Conservation (phyloP, 2,888 invertebrate species). For the Drosophila austrosaltans region DNA sequence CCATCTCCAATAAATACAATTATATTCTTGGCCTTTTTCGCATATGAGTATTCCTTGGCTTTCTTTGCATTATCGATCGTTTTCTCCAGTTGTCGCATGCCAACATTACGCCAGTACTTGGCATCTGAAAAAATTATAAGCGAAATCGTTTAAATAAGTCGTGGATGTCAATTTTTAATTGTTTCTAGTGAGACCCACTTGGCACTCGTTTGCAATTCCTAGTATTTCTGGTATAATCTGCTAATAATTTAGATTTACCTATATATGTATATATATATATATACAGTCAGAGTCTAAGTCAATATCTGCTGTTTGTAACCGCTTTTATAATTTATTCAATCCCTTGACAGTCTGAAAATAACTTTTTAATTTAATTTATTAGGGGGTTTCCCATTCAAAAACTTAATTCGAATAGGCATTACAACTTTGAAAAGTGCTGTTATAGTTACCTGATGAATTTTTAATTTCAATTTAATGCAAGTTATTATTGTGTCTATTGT, state of each 20-base stretch:
- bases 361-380: slow-evolving; percentile 24
- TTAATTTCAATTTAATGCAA: background rate
- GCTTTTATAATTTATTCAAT: background rate
- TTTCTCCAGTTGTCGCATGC: slow-evolving; percentile 78
- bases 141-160: slow-evolving; percentile 37
- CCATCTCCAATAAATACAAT: slow-evolving; percentile 88
- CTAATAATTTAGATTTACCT: slow-evolving; percentile 56
- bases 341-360: background rate
- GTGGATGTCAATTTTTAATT: slow-evolving; percentile 46
- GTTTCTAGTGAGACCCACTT: slow-evolving; percentile 50
- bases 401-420: background rate
- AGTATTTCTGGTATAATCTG: slow-evolving; percentile 49
- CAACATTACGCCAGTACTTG: slow-evolving; percentile 77
- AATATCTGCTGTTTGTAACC: background rate
- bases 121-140: slow-evolving; percentile 65
- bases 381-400: background rate
- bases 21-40: slow-evolving; percentile 85
- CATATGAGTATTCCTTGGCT: slow-evolving; percentile 73
- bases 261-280: background rate
- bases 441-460: background rate
- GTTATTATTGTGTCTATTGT: background rate
- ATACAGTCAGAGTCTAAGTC: background rate
- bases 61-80: slow-evolving; percentile 83
- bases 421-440: background rate
- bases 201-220: slow-evolving; percentile 44